These are phyloP conservation scores for Chionomys nivalis DNA, from an alignment of 2,113 vertebrate species.

Conservation along the genomic window DNA sequence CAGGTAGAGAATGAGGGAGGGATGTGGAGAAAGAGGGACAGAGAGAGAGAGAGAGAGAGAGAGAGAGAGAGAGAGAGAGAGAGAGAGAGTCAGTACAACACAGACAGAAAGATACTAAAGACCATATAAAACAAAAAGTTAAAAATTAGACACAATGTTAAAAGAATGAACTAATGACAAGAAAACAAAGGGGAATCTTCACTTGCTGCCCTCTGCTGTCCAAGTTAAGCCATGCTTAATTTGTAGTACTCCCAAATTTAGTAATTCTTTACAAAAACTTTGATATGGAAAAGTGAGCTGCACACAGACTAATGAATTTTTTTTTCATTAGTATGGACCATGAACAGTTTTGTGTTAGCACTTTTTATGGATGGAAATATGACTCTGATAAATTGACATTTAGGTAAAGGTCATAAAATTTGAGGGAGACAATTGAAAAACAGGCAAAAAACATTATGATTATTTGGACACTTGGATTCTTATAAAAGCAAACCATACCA, in stretches of 20 bases:
- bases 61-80: neutral
- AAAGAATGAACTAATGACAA: neutral
- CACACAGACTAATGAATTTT: neutral
- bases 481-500: neutral
- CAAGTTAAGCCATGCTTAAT: neutral
- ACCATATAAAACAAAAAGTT: neutral
- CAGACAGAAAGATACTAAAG: neutral
- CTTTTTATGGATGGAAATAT: neutral
- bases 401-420: neutral
- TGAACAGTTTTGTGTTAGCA: neutral
- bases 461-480: neutral
- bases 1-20: neutral
- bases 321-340: neutral
- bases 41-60: neutral
- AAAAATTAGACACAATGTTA: neutral
- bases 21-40: rapidly evolving
- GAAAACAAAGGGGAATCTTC: neutral
- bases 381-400: neutral
- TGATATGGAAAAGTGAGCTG: neutral
- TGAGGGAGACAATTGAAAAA: neutral
- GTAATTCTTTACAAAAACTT: neutral
- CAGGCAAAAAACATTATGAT: neutral
- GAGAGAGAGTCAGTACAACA: neutral
- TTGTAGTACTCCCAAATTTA: no score
- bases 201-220: neutral